Base-by-base conservation (phyloP, 2,888 invertebrate species). In the Agrochola macilenta region DNA sequence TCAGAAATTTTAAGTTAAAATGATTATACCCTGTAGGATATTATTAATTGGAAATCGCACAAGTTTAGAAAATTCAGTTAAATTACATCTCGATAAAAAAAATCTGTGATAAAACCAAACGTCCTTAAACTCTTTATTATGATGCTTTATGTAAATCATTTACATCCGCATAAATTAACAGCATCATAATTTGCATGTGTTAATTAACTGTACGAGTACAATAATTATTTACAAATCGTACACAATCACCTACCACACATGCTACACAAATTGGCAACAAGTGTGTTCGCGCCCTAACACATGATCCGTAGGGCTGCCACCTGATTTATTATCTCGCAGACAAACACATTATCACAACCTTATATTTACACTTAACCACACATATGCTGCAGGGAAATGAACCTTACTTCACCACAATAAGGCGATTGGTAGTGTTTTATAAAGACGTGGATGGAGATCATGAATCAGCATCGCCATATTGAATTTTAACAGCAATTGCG, bases 381-480 rank as follows among this genome's bases (percentile, higher is more conserved):
- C 35, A 30, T 43, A 54, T 54, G 43, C 60, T 39, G 79, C 20
- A 20, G 20, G 9, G 5, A 61, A 61, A 9, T 17, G 20, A 1
- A 35, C 61, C 9, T 9, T 30, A 60, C 3, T 0, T 30, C 20
- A 35, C 20, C 20, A 5, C 30, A 61, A 61, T 35, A 61, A 74
- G 49, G 63, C 43, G 52, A 61, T 60, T 30, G 1, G 3, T 58
- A 35, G 9, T 17, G 49, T 58, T 43, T 26, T 49, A 46, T 39
- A 66, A 17, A 61, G 12, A 30, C n/a, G 17, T 70, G 26, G 71
- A 61, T 64, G 39, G 43, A 71, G 64, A 79, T 77, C 65, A 85
- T 90, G 89, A 91, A 90, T 91, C 90, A 92, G 86, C 86, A 71
- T 84, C 73, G 83, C 89, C 88, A 89, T 91, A 90, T 90, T 91